A percentile compares a stretch with the other conserved stretches of the same genome.
Conservation (phyloP, 2,888 invertebrate species). For the Hypsopygia costalis region DNA sequence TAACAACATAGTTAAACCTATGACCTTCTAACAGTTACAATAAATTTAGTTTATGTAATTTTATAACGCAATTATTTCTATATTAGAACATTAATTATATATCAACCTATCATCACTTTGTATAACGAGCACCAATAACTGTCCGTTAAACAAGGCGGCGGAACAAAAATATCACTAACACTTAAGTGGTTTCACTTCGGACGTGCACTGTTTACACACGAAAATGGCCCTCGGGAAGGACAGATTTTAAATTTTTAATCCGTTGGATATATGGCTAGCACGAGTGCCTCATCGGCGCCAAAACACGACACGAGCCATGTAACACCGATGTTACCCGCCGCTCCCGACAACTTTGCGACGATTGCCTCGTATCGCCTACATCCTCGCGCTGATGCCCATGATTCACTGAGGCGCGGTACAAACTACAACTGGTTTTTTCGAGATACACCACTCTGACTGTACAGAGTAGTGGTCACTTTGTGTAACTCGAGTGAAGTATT, state of each 20-base stretch:
- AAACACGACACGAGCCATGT: conserved; percentile 15
- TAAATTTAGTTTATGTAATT: too few species aligned
- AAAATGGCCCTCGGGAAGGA: conserved; percentile 15
- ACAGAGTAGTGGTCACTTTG: conserved; percentile 32
- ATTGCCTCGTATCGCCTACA: conserved; percentile 41
- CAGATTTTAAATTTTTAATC: conserved; percentile 25
- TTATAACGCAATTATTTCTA: background rate
- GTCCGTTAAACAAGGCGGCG: background rate
- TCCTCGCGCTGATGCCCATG: conserved; percentile 46
- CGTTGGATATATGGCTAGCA: conserved; percentile 15
- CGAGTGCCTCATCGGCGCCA: conserved; percentile 16
- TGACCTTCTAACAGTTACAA: too few species aligned
- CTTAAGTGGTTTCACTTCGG: too few species aligned
- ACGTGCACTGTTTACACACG: conserved; percentile 5
- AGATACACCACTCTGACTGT: conserved; percentile 23
- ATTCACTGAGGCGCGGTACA: conserved; percentile 44
- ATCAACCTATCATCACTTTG: background rate
- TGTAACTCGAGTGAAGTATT: conserved; percentile 9
- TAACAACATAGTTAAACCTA: too few species aligned
- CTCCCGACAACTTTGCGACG: conserved; percentile 13
- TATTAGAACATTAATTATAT: conserved; percentile 1
- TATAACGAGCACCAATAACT: conserved; percentile 2
- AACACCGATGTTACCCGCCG: conserved; percentile 4
- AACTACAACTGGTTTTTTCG: conserved; percentile 42
- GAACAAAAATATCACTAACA: background rate